Evolutionary conservation across 2,113 vertebrate species (phyloP), one percentile per base, ranked within the genome.

Genomic region (Carollia perspicillata): DNA sequence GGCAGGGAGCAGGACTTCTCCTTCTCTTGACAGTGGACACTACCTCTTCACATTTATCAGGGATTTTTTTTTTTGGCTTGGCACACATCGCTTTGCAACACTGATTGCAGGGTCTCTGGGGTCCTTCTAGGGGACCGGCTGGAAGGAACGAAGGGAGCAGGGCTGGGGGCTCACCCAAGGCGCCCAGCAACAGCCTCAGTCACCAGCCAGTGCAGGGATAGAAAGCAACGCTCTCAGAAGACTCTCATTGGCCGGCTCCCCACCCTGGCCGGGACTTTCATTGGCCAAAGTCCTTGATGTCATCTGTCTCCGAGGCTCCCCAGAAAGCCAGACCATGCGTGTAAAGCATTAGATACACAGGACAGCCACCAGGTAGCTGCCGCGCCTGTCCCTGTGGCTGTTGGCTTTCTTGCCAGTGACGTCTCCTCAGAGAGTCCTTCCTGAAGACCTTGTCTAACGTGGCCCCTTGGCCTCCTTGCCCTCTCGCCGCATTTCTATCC

Each of bases 231-330:
- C 35, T 14, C 42, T 88, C 33, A 37, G 44, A 63, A 37, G 44
- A 49, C 77, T 69, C 40, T 91, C 88, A 94, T 80, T 95, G 96
- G 86, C 60, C 0, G 0, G 51, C 49, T 55, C 51, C 35, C 35
- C 40, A 58, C 72, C 35, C 74, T 87, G 83, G 30, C 88, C 65
- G 51, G n/a, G 51, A 47, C 20, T 53, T 93, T 93, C 23, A 90
- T 16, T 93, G 93, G 93, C 84, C 84, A 85, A n/a, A 33, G 37
- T 83, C 84, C 44, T 89, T 97, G 95, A 87, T 90, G 96, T 97
- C 97, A 94, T 66, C 89, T 96, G 87, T 93, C 65, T 94, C 96
- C 72, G 63, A 96, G 97, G 79, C 80, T 92, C 11, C 47, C 74
- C 65, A 2, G 2, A 74, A 72, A 69, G 80, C 17, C 6, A 80